Evolutionary conservation across 2,888 invertebrate species (phyloP).

Genomic region (Nephrocerus scutellatus): DNA sequence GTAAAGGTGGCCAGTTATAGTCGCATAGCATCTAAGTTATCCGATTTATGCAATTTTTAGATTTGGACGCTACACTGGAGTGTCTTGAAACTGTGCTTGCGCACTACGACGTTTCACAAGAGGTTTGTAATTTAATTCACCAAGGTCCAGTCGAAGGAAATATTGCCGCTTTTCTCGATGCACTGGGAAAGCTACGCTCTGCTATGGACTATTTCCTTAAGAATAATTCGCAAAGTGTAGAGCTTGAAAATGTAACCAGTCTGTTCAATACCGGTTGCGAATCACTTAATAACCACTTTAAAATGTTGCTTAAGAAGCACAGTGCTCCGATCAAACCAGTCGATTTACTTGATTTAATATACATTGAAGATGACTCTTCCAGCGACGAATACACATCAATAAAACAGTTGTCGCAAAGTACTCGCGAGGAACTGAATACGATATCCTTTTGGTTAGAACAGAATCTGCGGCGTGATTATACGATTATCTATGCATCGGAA

Average conservation of each 20-base stretch:
- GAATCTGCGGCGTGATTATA: slow-evolving; percentile 64
- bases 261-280: slow-evolving; percentile 74
- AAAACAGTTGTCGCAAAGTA: slow-evolving; percentile 63
- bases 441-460: slow-evolving; percentile 83
- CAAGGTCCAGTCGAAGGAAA: slow-evolving; percentile 69
- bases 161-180: slow-evolving; percentile 58
- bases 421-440: slow-evolving; percentile 63
- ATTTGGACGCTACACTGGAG: slow-evolving; percentile 83
- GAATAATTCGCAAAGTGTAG: slow-evolving; percentile 88
- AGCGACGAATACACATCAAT: slow-evolving; percentile 57
- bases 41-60: slow-evolving; percentile 54
- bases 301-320: slow-evolving; percentile 75
- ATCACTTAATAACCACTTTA: slow-evolving; percentile 80
- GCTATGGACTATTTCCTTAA: slow-evolving; percentile 88
- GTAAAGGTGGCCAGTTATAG: slow-evolving; percentile 48
- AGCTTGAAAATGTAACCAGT: slow-evolving; percentile 82
- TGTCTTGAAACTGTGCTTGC: slow-evolving; percentile 89
- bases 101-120: slow-evolving; percentile 90
- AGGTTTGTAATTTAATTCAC: slow-evolving; percentile 78
- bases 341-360: slow-evolving; percentile 78
- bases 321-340: slow-evolving; percentile 78
- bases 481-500: slow-evolving; percentile 66
- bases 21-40: neutral
- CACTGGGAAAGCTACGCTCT: slow-evolving; percentile 75
- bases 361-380: slow-evolving; percentile 71